Base-by-base conservation (phyloP, 2,113 vertebrate species). In the Odocoileus hemionus region DNA sequence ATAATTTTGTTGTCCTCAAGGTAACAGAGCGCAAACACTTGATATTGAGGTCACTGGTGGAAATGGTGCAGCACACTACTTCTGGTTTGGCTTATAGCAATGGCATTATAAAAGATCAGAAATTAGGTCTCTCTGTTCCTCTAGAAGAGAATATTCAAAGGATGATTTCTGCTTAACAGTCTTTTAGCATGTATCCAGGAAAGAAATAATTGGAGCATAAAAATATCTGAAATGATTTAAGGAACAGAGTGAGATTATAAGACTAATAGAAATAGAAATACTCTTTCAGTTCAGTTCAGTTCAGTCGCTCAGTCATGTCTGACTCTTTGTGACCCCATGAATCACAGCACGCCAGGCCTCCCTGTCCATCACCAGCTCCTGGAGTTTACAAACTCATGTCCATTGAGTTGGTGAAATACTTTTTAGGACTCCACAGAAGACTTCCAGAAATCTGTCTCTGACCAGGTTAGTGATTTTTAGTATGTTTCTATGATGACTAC, bases 211-310 rank as follows among this genome's bases (percentile, higher is more conserved):
- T 89, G 45, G 19, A 92, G 10, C 26, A 30, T 96, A 57, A 67
- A 67, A 95, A 96, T 86, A 85, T 86, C 58, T 93, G n/a, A 30
- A 83, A 61, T 64, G 8, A 95, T 88, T 78, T 87, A 96, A 83
- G 43, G 16, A 93, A 74, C 50, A 54, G 17, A 95, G 30, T 9
- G 89, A 89, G 78, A 95, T 60, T 85, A 50, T 58, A 60, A 55
- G 33, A 60, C 21, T 89, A 78, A 93, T 57, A 84, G 25, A 79
- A 90, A 79, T 6, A 91, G 17, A 94, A 89, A 88, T 91, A 36
- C 39, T 10, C 12, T 94, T 95, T 47, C 50, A 52, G 50, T 52
- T 16, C 50, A 52, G 50, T 50, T 50, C 50, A 52, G 50, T 52
- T 52, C 50, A 52, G 50, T 52, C 1, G 3, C 50, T 16, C 50